Evolutionary conservation across 2,113 vertebrate species (phyloP).

Genomic region (Antechinus flavipes): DNA sequence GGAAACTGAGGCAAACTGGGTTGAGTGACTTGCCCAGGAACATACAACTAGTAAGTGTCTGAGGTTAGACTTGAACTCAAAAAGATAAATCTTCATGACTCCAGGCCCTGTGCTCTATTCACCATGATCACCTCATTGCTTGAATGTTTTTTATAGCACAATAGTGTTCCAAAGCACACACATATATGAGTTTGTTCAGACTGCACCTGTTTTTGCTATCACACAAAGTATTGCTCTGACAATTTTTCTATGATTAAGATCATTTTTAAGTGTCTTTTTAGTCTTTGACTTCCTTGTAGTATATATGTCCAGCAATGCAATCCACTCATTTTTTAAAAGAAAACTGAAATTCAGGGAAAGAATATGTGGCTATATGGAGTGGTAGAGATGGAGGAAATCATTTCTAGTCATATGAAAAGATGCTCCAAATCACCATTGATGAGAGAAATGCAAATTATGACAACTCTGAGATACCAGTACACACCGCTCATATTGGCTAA

Average conservation of each 20-base stretch:
- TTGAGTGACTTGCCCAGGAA: background rate
- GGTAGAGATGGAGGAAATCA: background rate
- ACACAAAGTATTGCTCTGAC: background rate
- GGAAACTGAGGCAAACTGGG: background rate
- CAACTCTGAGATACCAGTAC: too few relatives aligned
- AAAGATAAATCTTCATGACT: background rate
- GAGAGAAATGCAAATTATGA: too few relatives aligned
- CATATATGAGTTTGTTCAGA: background rate
- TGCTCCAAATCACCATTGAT: too few relatives aligned
- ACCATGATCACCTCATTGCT: too few relatives aligned
- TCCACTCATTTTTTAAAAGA: background rate
- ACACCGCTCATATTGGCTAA: too few relatives aligned
- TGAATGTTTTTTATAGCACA: background rate
- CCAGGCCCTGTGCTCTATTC: background rate
- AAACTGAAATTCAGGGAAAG: background rate
- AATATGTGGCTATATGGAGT: background rate
- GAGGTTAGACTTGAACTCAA: background rate
- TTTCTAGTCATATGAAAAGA: too few relatives aligned
- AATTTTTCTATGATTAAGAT: background rate
- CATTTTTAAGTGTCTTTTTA: background rate
- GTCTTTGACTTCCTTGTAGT: background rate
- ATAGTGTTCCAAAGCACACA: background rate
- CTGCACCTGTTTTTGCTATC: background rate
- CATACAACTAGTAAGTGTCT: background rate
- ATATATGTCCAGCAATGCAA: background rate